Base-by-base conservation (phyloP, 1,140 invertebrate genomes). In the Aphelenchoides fujianensis region DNA sequence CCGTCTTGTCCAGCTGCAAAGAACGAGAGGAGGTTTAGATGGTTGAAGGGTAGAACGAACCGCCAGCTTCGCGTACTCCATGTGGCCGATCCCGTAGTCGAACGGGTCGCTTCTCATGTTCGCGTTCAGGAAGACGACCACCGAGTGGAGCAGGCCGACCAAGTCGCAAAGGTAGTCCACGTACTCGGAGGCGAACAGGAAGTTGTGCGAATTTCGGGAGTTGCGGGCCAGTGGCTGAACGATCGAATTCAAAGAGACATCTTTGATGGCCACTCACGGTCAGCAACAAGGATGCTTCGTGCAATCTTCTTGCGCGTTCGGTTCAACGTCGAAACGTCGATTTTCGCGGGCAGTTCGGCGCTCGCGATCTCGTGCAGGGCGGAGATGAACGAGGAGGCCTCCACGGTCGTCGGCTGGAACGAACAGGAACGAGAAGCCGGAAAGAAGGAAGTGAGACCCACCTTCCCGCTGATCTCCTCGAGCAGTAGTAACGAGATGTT, bases 321-420 rank as follows among this genome's bases (percentile, higher is more conserved):
- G 36, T 28, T 34, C 2, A 72, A 23, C 23, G 19, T 34, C 34
- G 19, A n/a, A 9, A 72, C 70, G 35, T 66, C 27, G 27, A 72
- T 12, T 70, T 70, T 1, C 7, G 23, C 5, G 1, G 71, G 27
- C 3, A 72, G 34, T 53, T 72, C 28, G 5, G 70, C 34, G 3
- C 37, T 73, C 3, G 70, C 70, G 19, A 72, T 72, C 23, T 73
- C 12, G 19, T 55, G 53, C 5, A 72, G 70, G 2, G 68, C 70
- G 19, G 28, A 28, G 23, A 72, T 74, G 23, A 66, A 72, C 0
- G 48, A 31, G n/a, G 68, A 54, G 12, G 36, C 73, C 41, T 72
- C 70, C 1, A 72, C 23, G 16, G 12, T 67, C 28, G n/a, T 2
- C 27, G 0, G 3, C 16, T 69, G 54, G 0, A 31, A 68, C 67